These are phyloP conservation scores for Lordiphosa collinella DNA, from an alignment of 1,140 invertebrate genomes.

Conservation along the genomic window DNA sequence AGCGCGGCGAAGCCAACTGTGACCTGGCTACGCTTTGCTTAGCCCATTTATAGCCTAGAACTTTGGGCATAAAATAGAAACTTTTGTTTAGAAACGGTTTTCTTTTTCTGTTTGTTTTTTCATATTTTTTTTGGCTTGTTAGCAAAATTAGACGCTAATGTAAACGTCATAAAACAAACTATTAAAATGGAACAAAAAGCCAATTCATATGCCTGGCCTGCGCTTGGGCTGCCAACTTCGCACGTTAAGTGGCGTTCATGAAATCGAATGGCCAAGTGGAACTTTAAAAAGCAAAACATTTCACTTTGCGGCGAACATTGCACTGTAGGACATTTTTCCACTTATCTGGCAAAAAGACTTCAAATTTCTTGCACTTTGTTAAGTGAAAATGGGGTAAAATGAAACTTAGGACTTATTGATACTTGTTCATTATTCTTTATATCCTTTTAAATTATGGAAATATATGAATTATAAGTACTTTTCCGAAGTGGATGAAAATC, in stretches of 20 bases:
- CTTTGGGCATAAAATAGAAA: constrained; percentile 72
- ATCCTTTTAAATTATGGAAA: no score
- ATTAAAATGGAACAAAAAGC: constrained; percentile 69
- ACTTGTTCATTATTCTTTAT: no score
- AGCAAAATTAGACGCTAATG: constrained; percentile 74
- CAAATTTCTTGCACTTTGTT: no score
- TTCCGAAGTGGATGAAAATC: no score
- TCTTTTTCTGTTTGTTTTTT: constrained; percentile 20
- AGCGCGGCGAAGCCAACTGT: constrained; percentile 45
- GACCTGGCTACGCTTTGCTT: constrained; percentile 43
- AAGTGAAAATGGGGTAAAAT: no score
- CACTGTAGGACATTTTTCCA: constrained; percentile 1
- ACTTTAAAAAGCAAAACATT: constrained; percentile 71
- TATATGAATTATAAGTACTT: no score
- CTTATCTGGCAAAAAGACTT: no score
- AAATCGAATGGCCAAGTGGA: constrained; percentile 59
- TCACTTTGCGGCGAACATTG: constrained; percentile 36
- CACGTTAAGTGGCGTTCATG: constrained; percentile 70
- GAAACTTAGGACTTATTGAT: no score
- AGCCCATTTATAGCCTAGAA: constrained; percentile 71
- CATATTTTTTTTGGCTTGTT: constrained; percentile 46
- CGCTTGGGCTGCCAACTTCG: constrained; percentile 25
- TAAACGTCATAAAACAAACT: constrained; percentile 75
- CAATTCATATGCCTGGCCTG: constrained; percentile 54
- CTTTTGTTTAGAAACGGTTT: constrained; percentile 53